Evolutionary conservation across 2,888 invertebrate genomes (phyloP).

Genomic region (Neoaliturus tenellus): DNA sequence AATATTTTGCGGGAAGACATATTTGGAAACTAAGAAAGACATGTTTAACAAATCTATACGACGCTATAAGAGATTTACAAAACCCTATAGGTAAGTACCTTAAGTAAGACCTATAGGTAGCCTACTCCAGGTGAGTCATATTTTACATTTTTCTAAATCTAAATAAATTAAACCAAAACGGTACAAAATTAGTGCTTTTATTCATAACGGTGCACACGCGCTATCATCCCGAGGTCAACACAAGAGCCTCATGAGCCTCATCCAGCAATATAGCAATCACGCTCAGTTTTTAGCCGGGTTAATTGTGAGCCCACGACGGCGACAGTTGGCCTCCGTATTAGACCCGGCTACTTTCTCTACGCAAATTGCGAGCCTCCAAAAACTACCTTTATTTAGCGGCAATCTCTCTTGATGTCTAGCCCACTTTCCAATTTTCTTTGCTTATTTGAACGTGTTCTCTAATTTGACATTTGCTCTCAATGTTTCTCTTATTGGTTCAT

Average conservation of each 20-base stretch:
- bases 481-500: too few species aligned
- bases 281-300: neutral
- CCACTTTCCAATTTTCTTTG: slow-evolving; percentile 33
- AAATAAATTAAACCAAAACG: too few species aligned
- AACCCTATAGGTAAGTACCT: too few species aligned
- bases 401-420: slow-evolving; percentile 22
- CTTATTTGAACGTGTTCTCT: neutral
- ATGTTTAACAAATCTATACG: too few species aligned
- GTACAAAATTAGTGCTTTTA: too few species aligned
- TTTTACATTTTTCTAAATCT: too few species aligned
- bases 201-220: too few species aligned
- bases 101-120: too few species aligned
- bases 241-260: neutral
- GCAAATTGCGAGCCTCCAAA: slow-evolving; percentile 39
- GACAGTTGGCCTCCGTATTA: neutral
- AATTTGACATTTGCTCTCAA: neutral
- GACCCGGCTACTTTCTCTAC: slow-evolving; percentile 27
- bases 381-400: slow-evolving; percentile 13
- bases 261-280: neutral
- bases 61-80: too few species aligned
- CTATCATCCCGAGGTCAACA: neutral
- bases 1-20: too few species aligned
- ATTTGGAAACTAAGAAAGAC: too few species aligned
- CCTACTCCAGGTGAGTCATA: too few species aligned
- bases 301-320: neutral